Conservation (phyloP, 2,888 invertebrate species). For the Plusia festucae region DNA sequence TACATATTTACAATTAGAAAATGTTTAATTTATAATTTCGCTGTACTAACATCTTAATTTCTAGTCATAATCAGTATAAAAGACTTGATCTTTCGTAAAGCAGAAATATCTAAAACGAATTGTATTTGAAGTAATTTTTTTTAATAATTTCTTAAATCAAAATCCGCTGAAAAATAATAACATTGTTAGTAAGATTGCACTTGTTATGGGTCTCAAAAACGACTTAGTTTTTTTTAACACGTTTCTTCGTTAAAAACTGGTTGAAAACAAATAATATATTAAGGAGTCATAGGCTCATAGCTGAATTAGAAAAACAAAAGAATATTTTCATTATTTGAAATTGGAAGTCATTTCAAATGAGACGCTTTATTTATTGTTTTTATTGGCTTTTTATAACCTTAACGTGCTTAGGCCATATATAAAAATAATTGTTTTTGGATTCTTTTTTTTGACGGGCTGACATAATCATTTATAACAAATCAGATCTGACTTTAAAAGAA, state of each 20-base stretch:
- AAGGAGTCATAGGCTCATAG: no score
- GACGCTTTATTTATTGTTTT: neutral
- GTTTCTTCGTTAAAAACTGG: neutral
- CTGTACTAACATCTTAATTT: conserved; percentile 22
- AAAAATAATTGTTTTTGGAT: no score
- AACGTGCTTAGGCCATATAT: no score
- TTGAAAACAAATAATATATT: neutral
- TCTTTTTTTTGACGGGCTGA: no score
- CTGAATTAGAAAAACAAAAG: no score
- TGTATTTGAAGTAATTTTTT: no score
- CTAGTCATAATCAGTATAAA: conserved; percentile 59
- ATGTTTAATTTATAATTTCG: conserved; percentile 24
- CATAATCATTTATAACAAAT: neutral
- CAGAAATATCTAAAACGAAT: conserved; percentile 21
- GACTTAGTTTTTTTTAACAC: neutral
- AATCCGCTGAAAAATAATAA: neutral
- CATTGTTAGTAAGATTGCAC: neutral
- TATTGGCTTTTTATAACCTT: no score
- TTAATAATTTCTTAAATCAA: no score
- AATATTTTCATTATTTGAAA: neutral
- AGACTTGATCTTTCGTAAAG: conserved; percentile 45
- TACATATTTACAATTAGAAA: conserved; percentile 19
- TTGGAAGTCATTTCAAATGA: neutral
- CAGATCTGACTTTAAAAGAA: neutral
- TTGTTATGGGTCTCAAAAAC: neutral